Percentiles rank a stretch among this genome's conserved stretches.
These are phyloP conservation scores for Mixornis gularis DNA, from an alignment of 2,113 vertebrate species.

Conservation along the genomic window DNA sequence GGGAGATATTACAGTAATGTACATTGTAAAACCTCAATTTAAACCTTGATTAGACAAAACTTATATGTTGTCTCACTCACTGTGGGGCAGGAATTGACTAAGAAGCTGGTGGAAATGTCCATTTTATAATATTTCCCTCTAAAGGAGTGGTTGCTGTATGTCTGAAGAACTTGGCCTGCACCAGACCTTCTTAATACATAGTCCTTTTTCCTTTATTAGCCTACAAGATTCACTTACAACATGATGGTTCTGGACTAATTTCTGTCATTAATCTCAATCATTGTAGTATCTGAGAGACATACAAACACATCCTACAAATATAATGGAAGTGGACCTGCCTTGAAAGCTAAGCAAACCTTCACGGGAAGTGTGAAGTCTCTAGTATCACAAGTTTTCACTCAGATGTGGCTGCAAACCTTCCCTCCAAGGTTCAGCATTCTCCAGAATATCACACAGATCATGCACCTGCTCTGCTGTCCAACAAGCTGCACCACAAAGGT, in stretches of 20 bases:
- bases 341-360: background rate
- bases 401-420: background rate
- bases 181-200: background rate
- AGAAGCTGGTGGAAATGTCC: background rate
- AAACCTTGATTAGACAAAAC: background rate
- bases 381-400: background rate
- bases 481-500: background rate
- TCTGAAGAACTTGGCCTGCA: background rate
- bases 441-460: background rate
- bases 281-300: background rate
- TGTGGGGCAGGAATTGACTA: background rate
- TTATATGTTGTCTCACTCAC: accelerated
- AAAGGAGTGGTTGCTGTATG: background rate
- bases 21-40: background rate
- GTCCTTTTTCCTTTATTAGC: background rate
- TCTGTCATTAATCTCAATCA: background rate
- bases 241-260: background rate
- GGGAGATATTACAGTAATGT: background rate
- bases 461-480: background rate
- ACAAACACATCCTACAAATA: background rate
- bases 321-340: background rate
- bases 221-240: background rate
- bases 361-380: accelerated
- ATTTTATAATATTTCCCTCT: background rate
- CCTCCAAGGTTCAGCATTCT: background rate